phyloP scores from a whole-genome alignment of 2,888 invertebrate species.

The Aspidapion aeneum region DNA sequence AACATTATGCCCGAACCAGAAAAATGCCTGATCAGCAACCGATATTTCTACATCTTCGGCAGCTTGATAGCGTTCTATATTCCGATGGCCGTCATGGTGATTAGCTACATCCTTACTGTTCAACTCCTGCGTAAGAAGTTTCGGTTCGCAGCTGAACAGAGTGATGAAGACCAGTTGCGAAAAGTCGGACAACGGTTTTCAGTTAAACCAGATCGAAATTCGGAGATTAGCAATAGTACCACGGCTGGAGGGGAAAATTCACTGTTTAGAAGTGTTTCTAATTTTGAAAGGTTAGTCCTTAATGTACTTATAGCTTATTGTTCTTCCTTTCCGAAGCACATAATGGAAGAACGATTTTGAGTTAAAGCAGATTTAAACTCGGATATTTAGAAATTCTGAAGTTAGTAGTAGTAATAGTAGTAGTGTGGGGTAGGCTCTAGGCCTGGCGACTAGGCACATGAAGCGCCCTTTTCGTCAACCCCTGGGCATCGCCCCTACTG shows the following conservation, averaged over 20 bases:
- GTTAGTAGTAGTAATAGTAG: too few species aligned
- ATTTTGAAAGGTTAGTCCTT: conserved; percentile 43
- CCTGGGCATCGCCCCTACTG: too few species aligned
- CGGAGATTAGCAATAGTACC: conserved; percentile 37
- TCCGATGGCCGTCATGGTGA: conserved; percentile 93
- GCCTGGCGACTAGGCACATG: too few species aligned
- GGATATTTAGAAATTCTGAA: too few species aligned
- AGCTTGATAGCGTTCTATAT: conserved; percentile 93
- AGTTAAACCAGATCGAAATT: conserved; percentile 26
- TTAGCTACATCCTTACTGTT: conserved; percentile 87
- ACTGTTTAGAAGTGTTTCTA: conserved; percentile 47
- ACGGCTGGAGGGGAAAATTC: conserved; percentile 18
- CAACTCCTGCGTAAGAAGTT: conserved; percentile 79
- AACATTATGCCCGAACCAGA: conserved; percentile 80
- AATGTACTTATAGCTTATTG: too few species aligned
- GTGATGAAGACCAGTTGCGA: conserved; percentile 58
- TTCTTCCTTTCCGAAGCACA: too few species aligned
- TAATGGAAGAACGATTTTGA: too few species aligned
- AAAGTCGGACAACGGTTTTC: conserved; percentile 48
- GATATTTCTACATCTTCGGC: conserved; percentile 86
- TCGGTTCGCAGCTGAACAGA: conserved; percentile 64
- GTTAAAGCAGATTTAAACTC: too few species aligned
- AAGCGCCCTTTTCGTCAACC: too few species aligned
- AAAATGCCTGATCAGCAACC: conserved; percentile 78
- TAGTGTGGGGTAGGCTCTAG: too few species aligned